A percentile compares a stretch with the other conserved stretches of the same genome.
Conservation (phyloP, 1,140 invertebrate genomes). For the Thalassaphorura encarpata region DNA sequence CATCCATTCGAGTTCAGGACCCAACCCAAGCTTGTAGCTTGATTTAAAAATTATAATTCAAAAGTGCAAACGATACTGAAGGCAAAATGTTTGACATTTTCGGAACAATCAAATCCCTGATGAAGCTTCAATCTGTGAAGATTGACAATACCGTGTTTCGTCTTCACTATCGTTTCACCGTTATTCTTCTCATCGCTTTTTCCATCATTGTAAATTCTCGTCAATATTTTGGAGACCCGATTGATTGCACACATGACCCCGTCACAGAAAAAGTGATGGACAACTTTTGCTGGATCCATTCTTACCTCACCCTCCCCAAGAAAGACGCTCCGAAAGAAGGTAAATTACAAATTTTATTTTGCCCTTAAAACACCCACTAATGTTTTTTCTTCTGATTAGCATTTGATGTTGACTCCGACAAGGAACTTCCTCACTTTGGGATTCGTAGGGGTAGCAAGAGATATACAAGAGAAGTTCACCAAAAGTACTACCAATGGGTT, state of each 20-base stretch:
- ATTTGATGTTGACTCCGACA: background rate
- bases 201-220: conserved; percentile 55
- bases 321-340: conserved; percentile 39
- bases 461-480: conserved; percentile 10
- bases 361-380: background rate
- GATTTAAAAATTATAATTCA: no score
- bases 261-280: conserved; percentile 34
- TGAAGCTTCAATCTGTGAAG: conserved; percentile 51
- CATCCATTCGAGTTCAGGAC: no score
- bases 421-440: background rate
- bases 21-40: no score
- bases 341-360: background rate
- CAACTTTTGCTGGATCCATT: conserved; percentile 37
- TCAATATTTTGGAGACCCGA: conserved; percentile 60
- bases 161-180: conserved; percentile 57
- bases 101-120: conserved; percentile 10
- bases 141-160: conserved; percentile 57
- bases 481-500: conserved; percentile 44
- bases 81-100: no score
- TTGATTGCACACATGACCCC: conserved; percentile 46
- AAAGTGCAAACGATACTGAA: no score
- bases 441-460: background rate
- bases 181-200: conserved; percentile 52
- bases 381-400: background rate
- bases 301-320: conserved; percentile 36